These are phyloP conservation scores for Pocota personata DNA, from an alignment of 2,888 invertebrate species.

Conservation along the genomic window DNA sequence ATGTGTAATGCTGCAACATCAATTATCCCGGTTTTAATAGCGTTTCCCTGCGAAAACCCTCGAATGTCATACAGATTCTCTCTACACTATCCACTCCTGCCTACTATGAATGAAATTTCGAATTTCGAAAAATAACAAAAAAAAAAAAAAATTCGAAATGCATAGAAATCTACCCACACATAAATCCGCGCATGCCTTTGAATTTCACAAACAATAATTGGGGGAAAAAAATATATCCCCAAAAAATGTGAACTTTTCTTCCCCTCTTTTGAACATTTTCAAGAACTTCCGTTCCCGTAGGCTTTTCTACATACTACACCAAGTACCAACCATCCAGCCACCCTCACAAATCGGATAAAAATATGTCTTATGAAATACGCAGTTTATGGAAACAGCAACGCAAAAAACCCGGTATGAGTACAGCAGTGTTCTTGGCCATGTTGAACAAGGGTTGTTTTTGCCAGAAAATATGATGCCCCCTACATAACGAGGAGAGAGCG, in stretches of 20 bases:
- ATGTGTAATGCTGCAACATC: neutral
- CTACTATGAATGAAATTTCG: conserved; percentile 38
- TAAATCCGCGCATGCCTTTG: conserved; percentile 42
- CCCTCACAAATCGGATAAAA: neutral
- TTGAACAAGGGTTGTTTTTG: conserved; percentile 51
- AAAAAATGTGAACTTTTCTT: neutral
- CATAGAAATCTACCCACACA: conserved; percentile 7
- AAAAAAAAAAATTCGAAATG: neutral
- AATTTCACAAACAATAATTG: conserved; percentile 3
- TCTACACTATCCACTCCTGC: neutral
- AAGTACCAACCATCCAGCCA: neutral
- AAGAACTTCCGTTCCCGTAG: conserved; percentile 1
- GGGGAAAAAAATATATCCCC: neutral
- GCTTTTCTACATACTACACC: neutral
- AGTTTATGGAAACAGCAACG: conserved; percentile 1
- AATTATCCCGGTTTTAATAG: conserved; percentile 1
- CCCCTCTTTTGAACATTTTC: neutral
- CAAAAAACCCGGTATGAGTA: conserved; percentile 28
- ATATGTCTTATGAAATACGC: neutral
- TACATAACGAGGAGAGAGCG: conserved; percentile 25
- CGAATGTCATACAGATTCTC: neutral
- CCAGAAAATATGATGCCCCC: conserved; percentile 32
- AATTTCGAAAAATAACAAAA: conserved; percentile 44
- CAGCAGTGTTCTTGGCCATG: conserved; percentile 10
- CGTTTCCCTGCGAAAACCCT: neutral